phyloP scores from a whole-genome alignment of 2,113 vertebrate genomes.

The Emydura subglobosa region DNA sequence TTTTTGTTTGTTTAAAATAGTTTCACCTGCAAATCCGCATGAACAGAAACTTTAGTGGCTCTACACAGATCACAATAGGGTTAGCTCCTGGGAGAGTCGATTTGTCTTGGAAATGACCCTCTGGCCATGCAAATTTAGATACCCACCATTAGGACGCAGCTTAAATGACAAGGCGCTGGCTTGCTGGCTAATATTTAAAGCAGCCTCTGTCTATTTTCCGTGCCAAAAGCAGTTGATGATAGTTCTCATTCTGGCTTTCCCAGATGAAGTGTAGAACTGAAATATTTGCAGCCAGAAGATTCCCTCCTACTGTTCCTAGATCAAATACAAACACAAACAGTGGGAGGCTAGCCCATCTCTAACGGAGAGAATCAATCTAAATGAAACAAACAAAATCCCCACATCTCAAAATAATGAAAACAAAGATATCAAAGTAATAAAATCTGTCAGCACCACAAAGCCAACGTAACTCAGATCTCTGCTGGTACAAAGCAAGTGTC shows the following conservation, averaged over 20 bases:
- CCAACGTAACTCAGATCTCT: constrained; percentile 76
- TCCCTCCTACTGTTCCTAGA: constrained; percentile 58
- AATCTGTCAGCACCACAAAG: constrained; percentile 78
- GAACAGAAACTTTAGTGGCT: background rate
- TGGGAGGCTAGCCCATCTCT: constrained; percentile 62
- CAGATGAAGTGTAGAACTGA: background rate
- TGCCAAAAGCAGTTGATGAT: constrained; percentile 38
- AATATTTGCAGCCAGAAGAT: constrained; percentile 46
- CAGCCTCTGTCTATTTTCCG: background rate
- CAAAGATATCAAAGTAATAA: constrained; percentile 81
- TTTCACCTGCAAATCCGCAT: background rate
- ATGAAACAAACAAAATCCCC: constrained; percentile 79
- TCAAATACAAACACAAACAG: constrained; percentile 72
- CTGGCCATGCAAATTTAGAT: background rate
- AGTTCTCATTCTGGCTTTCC: constrained; percentile 6
- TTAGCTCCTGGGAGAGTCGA: background rate
- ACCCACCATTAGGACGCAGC: background rate
- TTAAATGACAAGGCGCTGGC: constrained; percentile 38
- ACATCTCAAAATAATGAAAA: constrained; percentile 84
- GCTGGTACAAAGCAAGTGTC: constrained; percentile 80
- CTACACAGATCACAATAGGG: background rate
- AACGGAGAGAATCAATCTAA: constrained; percentile 62
- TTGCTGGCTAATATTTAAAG: background rate
- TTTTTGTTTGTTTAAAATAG: background rate
- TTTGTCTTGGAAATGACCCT: background rate